These are phyloP conservation scores for Hesperia comma DNA, from an alignment of 2,888 invertebrate species.

Conservation along the genomic window DNA sequence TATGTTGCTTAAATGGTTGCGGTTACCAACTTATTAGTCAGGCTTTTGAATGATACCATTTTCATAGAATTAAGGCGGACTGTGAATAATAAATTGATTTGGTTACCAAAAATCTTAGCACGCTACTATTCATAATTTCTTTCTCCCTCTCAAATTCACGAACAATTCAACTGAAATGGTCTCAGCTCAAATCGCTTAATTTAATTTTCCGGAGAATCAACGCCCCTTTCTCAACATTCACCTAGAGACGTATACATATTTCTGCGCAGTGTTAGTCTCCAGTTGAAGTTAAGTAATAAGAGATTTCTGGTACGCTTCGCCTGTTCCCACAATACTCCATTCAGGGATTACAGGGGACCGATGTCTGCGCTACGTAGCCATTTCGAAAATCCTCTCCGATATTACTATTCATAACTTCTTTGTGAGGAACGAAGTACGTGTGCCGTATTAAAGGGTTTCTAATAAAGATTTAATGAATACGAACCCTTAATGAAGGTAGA, in stretches of 20 bases:
- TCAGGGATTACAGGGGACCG: slow-evolving; percentile 42
- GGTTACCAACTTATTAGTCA: too few species aligned
- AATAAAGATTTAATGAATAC: background rate
- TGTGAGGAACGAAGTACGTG: slow-evolving; percentile 16
- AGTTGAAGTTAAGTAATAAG: slow-evolving; percentile 17
- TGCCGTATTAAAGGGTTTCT: slow-evolving; percentile 1
- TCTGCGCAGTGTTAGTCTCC: slow-evolving; percentile 11
- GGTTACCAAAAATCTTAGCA: too few species aligned
- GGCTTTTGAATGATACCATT: too few species aligned
- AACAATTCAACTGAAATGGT: background rate
- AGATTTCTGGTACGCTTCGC: slow-evolving; percentile 17
- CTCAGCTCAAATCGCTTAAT: background rate
- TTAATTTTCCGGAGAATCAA: slow-evolving; percentile 1
- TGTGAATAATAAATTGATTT: too few species aligned
- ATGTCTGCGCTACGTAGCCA: slow-evolving; percentile 12
- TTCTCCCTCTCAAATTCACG: too few species aligned
- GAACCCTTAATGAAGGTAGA: background rate
- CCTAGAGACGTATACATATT: background rate
- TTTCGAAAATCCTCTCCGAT: slow-evolving; percentile 28
- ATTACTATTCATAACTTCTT: slow-evolving; percentile 25
- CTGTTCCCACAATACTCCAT: slow-evolving; percentile 40
- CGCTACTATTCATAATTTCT: too few species aligned
- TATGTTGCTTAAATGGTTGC: too few species aligned
- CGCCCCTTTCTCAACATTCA: background rate
- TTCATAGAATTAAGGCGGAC: too few species aligned